Evolutionary conservation across 2,888 invertebrate species (phyloP), one percentile per base, ranked within the genome.

Genomic region (Tetranychus truncatus): DNA sequence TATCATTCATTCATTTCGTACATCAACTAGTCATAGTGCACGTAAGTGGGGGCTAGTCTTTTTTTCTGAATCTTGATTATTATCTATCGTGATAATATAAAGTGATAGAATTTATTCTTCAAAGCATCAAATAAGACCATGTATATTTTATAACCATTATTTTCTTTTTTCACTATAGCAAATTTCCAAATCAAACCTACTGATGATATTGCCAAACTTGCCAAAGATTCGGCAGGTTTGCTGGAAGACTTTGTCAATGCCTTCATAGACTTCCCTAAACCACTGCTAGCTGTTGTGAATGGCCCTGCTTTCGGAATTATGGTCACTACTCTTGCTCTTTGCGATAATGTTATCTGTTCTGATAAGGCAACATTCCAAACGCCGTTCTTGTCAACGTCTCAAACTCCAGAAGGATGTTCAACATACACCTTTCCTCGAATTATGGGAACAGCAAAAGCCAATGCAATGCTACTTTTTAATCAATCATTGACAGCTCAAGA

Each of bases 231-330:
- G n/a, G 80, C 82, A 77, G 71, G 80, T 79, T 71, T 79, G 74
- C 21, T 79, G 2, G 75, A 75, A 71, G 76, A 80, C 71, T 79
- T 90, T 83, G 86, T 94, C 2, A 84, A 86, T 76, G 85, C 90
- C 0, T 88, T 93, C 79, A 91, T 95, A 78, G 87, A 88, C 78
- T 94, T 91, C 82, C 91, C 92, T 0, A 99, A 97, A 83, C 84
- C 94, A 65, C 82, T 97, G 71, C 86, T 96, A 78, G 91, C 89
- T 18, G 84, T 95, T 76, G 89, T 96, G 0, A 95, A 97, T 85
- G 97, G 97, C 1, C 95, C 95, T 69, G 92, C 94, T 18, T 88
- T 96, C 79, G 97, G 97, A 45, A 89, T 97, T 79, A 89, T 89
- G 69, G 89, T 89, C 4, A 96, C 96, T 0, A 88, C 89, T 11